These are phyloP conservation scores for Montipora capricornis DNA, from an alignment of 64 coral and sea anemone genomes.

Conservation along the genomic window DNA sequence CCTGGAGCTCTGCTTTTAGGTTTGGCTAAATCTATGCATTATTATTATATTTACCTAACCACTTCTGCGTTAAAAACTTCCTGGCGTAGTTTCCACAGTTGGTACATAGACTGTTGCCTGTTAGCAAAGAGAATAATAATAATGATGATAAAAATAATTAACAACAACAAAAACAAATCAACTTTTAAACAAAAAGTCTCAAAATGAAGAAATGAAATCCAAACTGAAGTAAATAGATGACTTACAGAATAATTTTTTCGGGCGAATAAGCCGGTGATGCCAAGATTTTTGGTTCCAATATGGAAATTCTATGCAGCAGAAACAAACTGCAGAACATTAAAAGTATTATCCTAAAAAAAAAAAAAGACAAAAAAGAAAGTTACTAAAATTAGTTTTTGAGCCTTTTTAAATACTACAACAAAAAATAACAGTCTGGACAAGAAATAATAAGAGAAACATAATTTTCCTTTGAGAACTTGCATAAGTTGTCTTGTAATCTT, in stretches of 20 bases:
- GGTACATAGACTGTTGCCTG: slow-evolving; percentile 81
- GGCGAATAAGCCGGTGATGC: slow-evolving; percentile 39
- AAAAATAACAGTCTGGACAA: too few species aligned
- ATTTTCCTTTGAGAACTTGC: too few species aligned
- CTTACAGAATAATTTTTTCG: slow-evolving; percentile 84
- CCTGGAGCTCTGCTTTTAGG: too few species aligned
- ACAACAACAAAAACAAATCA: neutral
- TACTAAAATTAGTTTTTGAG: neutral
- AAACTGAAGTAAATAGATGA: slow-evolving; percentile 12
- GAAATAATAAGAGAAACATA: too few species aligned
- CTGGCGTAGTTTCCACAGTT: slow-evolving; percentile 81
- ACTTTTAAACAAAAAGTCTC: neutral
- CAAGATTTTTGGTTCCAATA: slow-evolving; percentile 84
- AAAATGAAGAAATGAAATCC: neutral
- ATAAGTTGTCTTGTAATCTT: too few species aligned
- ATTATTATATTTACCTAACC: slow-evolving; percentile 25
- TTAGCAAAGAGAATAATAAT: neutral
- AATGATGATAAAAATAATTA: neutral
- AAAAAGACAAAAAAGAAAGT: neutral
- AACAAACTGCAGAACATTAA: slow-evolving; percentile 85
- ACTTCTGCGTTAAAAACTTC: slow-evolving; percentile 90
- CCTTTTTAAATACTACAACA: neutral
- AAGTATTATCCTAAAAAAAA: slow-evolving; percentile 68
- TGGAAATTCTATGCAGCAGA: slow-evolving; percentile 79
- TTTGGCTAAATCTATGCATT: too few species aligned